These are phyloP conservation scores for Cephus pulcher DNA, from an alignment of 2,888 invertebrate species.

Conservation along the genomic window DNA sequence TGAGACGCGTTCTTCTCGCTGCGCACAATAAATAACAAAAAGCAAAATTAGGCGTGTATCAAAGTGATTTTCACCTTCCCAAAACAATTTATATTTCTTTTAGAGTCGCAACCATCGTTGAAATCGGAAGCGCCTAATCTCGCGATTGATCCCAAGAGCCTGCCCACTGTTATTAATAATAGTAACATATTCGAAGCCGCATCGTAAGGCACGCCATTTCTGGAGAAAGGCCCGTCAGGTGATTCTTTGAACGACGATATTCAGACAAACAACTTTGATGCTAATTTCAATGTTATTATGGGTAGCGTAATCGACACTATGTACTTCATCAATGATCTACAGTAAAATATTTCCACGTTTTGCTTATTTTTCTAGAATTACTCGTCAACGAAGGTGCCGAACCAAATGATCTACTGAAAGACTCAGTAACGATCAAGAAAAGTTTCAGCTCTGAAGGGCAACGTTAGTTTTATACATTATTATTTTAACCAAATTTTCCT, in stretches of 20 bases:
- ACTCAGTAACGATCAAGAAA: conserved; percentile 4
- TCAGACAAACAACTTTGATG: conserved; percentile 9
- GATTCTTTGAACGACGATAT: no score
- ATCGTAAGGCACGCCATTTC: no score
- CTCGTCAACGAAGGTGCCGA: conserved; percentile 1
- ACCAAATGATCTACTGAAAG: conserved; percentile 11
- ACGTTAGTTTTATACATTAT: not conserved
- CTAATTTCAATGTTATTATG: conserved; percentile 8
- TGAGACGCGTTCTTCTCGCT: no score
- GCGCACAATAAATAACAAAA: no score
- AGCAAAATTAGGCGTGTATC: no score
- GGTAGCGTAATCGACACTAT: not conserved
- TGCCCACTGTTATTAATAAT: conserved; percentile 9
- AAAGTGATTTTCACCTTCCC: no score
- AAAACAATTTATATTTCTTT: conserved; percentile 1
- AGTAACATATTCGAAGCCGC: not conserved
- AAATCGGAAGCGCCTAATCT: conserved; percentile 3
- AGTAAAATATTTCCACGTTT: conserved; percentile 13
- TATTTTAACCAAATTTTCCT: no score
- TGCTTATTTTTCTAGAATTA: conserved; percentile 13
- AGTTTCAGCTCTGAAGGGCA: conserved; percentile 6
- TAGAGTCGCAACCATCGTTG: conserved; percentile 9
- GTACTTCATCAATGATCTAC: not conserved
- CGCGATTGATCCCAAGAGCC: conserved; percentile 3
- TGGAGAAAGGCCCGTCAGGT: no score